Evolutionary conservation across 2,888 invertebrate genomes (phyloP).

Genomic region (Drosophila lutescens): DNA sequence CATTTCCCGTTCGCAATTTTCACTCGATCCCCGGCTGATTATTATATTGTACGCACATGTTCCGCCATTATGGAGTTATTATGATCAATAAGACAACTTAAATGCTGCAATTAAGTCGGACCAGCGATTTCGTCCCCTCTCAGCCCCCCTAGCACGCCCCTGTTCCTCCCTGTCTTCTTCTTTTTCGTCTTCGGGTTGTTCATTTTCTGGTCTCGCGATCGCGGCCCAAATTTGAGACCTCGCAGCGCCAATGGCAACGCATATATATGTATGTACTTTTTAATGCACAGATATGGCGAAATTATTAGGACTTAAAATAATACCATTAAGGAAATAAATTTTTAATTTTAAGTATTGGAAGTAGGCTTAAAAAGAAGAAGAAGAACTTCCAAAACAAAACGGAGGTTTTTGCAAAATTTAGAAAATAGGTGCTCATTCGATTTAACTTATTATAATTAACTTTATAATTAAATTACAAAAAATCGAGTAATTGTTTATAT

Average conservation of each 20-base stretch:
- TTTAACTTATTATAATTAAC: too few relatives aligned
- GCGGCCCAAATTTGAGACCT: constrained; percentile 71
- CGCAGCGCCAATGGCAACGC: constrained; percentile 67
- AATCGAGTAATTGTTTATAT: too few relatives aligned
- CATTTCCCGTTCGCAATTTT: constrained; percentile 76
- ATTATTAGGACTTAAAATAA: background rate
- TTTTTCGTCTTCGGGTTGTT: constrained; percentile 27
- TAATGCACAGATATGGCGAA: background rate
- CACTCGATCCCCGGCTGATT: constrained; percentile 73
- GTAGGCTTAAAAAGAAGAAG: too few relatives aligned
- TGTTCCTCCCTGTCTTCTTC: constrained; percentile 10
- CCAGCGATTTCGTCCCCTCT: constrained; percentile 48
- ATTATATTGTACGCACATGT: constrained; percentile 83
- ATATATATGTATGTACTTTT: constrained; percentile 11
- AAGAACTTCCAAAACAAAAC: too few relatives aligned
- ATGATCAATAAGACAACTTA: constrained; percentile 85
- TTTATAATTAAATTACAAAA: too few relatives aligned
- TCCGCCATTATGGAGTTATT: constrained; percentile 85
- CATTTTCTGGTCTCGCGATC: constrained; percentile 49
- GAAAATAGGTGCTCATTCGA: too few relatives aligned
- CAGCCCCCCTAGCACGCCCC: background rate
- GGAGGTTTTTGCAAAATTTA: too few relatives aligned
- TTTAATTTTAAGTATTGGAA: too few relatives aligned
- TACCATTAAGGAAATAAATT: too few relatives aligned
- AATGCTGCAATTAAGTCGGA: constrained; percentile 84